These are phyloP conservation scores for Eulithis testata DNA, from an alignment of 2,888 invertebrate genomes.

Conservation along the genomic window DNA sequence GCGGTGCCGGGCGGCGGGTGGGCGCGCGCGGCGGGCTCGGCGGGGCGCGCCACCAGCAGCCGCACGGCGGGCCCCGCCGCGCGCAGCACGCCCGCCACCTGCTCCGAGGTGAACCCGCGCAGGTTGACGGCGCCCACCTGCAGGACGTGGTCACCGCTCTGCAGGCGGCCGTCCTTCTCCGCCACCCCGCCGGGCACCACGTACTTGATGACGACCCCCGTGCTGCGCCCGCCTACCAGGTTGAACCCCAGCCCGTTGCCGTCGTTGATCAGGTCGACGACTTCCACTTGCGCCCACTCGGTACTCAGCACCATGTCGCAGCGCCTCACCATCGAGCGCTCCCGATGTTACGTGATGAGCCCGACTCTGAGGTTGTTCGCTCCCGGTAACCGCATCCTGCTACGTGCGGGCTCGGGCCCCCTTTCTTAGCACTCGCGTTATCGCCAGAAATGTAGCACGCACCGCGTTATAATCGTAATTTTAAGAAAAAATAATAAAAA, in stretches of 20 bases:
- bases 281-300: constrained; percentile 99
- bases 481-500: constrained; percentile 53
- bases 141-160: constrained; percentile 98
- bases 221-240: constrained; percentile 98
- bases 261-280: constrained; percentile 98
- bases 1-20: constrained; percentile 92
- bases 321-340: constrained; percentile 77
- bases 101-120: constrained; percentile 98
- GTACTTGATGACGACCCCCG: constrained; percentile 99
- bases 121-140: constrained; percentile 98
- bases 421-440: constrained; percentile 17
- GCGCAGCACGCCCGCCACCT: constrained; percentile 88
- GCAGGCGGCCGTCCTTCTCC: constrained; percentile 96
- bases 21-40: constrained; percentile 94
- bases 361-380: constrained; percentile 72
- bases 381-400: constrained; percentile 58
- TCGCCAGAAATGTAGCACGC: constrained; percentile 41
- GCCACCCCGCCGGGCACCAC: constrained; percentile 98
- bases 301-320: constrained; percentile 94
- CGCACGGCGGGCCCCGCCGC: constrained; percentile 93
- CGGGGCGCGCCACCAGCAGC: constrained; percentile 96
- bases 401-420: not conserved
- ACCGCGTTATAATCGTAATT: constrained; percentile 50
- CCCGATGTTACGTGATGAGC: constrained; percentile 76
- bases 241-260: constrained; percentile 99